These are phyloP conservation scores for Perca schrenkii DNA, from an alignment of 2,113 vertebrate genomes.

Conservation along the genomic window DNA sequence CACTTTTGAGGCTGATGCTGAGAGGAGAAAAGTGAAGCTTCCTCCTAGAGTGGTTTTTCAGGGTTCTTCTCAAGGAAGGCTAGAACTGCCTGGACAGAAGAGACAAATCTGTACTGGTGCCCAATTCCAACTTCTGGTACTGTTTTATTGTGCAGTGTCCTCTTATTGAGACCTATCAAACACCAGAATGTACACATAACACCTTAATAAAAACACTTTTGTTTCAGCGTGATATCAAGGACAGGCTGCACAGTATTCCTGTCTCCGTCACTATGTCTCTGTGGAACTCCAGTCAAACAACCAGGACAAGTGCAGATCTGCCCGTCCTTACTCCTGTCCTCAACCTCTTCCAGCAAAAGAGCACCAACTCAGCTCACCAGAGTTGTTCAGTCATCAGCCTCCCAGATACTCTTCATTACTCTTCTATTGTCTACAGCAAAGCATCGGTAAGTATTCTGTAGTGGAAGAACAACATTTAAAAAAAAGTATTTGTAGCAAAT, in stretches of 20 bases:
- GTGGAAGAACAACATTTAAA: background rate
- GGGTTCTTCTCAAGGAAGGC: constrained; percentile 66
- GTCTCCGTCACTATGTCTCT: constrained; percentile 86
- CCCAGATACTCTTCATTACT: constrained; percentile 88
- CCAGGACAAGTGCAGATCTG: constrained; percentile 73
- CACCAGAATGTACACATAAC: background rate
- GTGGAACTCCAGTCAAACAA: constrained; percentile 70
- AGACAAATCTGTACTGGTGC: constrained; percentile 80
- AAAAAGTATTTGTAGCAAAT: background rate
- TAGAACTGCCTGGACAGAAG: constrained; percentile 83
- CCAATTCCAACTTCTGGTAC: constrained; percentile 87
- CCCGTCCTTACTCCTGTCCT: constrained; percentile 87
- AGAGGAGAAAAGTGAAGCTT: constrained; percentile 79
- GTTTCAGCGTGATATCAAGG: constrained; percentile 87
- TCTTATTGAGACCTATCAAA: background rate
- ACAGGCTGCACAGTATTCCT: constrained; percentile 88
- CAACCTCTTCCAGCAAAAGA: constrained; percentile 67
- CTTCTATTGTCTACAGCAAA: constrained; percentile 79
- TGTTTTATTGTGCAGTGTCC: background rate
- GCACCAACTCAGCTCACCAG: constrained; percentile 84
- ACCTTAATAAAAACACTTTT: background rate
- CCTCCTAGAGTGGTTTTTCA: constrained; percentile 85
- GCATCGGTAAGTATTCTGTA: constrained; percentile 50
- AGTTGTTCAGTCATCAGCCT: constrained; percentile 85
- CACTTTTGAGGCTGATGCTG: constrained; percentile 85